Evolutionary conservation across 2,888 invertebrate species (phyloP).

Genomic region (Anaspis maculata): DNA sequence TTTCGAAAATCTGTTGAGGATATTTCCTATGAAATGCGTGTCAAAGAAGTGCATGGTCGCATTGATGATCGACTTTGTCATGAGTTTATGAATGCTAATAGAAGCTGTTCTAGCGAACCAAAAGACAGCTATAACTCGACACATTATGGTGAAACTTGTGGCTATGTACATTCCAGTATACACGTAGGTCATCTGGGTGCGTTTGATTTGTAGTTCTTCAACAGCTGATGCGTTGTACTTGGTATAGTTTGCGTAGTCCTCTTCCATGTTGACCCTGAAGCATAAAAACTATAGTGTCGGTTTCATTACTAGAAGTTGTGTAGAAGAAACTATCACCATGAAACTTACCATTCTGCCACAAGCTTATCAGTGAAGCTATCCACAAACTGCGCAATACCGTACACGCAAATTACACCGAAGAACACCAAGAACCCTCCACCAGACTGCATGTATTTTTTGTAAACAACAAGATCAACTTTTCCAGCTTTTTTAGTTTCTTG

Average conservation of each 20-base stretch:
- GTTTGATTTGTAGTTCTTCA: too few species aligned
- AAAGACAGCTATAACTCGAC: constrained; percentile 22
- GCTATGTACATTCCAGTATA: constrained; percentile 24
- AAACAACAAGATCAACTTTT: constrained; percentile 12
- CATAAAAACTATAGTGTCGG: too few species aligned
- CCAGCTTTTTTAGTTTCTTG: constrained; percentile 12
- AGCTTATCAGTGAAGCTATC: constrained; percentile 12
- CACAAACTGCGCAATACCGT: constrained; percentile 6
- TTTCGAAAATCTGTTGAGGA: constrained; percentile 53
- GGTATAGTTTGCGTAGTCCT: too few species aligned
- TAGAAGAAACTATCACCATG: too few species aligned
- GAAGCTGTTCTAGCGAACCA: constrained; percentile 24
- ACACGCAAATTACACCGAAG: not conserved
- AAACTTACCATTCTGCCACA: constrained; percentile 16
- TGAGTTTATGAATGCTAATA: constrained; percentile 24
- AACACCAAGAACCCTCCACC: constrained; percentile 16
- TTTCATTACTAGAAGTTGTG: too few species aligned
- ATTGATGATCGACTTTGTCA: constrained; percentile 23
- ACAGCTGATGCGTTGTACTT: too few species aligned
- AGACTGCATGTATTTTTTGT: constrained; percentile 16
- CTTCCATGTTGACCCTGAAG: too few species aligned
- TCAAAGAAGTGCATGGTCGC: constrained; percentile 30
- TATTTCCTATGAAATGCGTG: too few species aligned
- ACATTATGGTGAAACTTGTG: constrained; percentile 21
- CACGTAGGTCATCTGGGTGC: too few species aligned